Percentiles rank a stretch among this genome's conserved stretches.
Conservation (phyloP, 2,888 invertebrate genomes). For the Calameuta idolon region DNA sequence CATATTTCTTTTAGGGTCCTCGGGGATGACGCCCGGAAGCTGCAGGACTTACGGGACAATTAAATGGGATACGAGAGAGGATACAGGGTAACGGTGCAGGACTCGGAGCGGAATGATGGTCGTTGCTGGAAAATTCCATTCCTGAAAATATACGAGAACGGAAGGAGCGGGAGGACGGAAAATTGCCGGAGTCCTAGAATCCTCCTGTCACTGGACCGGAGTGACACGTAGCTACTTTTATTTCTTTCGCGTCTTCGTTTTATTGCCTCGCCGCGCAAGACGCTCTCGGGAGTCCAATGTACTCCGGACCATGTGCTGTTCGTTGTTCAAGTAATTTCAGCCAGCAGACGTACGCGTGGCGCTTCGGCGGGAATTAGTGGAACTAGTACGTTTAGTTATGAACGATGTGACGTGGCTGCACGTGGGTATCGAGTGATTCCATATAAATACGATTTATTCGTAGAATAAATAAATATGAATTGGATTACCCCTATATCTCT, state of each 20-base stretch:
- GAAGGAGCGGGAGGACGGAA: not conserved
- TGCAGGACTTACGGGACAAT: not conserved
- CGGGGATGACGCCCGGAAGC: not conserved
- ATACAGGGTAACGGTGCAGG: not conserved
- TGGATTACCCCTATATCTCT: not conserved
- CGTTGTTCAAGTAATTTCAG: not conserved
- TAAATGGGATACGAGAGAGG: not conserved
- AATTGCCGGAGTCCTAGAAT: not conserved
- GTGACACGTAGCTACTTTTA: not conserved
- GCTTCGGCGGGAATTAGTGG: not conserved
- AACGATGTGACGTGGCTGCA: not conserved
- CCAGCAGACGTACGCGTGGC: not conserved
- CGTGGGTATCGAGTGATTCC: not conserved
- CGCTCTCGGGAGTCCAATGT: not conserved
- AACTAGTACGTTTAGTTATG: not conserved
- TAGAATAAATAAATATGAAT: not conserved
- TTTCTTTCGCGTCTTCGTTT: not conserved
- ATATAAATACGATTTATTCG: not conserved
- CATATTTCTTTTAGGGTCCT: conserved; percentile 30
- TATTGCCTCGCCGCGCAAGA: not conserved
- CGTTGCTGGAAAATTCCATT: not conserved
- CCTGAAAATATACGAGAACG: not conserved
- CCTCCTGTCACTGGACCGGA: not conserved
- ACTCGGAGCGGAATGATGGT: not conserved
- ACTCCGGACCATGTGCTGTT: not conserved